Evolutionary conservation across 37 sponge, comb jelly and placozoan genomes (phyloP).

Genomic region (Geodia barretti): DNA sequence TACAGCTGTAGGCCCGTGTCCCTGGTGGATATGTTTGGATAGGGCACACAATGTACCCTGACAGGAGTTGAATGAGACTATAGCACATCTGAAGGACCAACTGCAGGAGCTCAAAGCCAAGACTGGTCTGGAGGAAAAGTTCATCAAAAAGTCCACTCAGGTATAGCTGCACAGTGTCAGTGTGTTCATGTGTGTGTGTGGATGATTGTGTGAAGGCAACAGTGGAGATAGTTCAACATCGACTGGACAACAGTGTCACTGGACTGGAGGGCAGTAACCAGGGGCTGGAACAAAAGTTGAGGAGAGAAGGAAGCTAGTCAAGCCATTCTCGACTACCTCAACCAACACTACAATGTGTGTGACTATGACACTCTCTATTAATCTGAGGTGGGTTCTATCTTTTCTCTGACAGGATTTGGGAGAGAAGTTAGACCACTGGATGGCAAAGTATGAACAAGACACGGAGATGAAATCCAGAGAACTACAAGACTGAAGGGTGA

Average conservation of each 20-base stretch:
- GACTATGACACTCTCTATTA: neutral
- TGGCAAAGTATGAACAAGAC: constrained; percentile 90
- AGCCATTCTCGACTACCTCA: constrained; percentile 68
- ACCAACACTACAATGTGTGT: constrained; percentile 71
- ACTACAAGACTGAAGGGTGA: constrained; percentile 73
- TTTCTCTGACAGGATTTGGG: constrained; percentile 58
- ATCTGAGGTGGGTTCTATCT: neutral
- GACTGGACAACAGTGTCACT: constrained; percentile 18
- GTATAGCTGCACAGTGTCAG: constrained; percentile 28
- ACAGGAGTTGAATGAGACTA: constrained; percentile 83
- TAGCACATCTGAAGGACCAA: constrained; percentile 93
- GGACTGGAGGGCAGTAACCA: constrained; percentile 54
- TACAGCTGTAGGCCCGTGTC: too few species aligned
- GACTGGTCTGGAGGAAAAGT: constrained; percentile 66
- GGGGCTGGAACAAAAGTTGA: constrained; percentile 57
- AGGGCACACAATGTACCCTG: neutral
- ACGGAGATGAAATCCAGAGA: constrained; percentile 69
- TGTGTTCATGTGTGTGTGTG: neutral
- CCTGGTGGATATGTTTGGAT: too few species aligned
- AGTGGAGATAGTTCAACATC: constrained; percentile 66
- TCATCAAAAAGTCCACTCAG: constrained; percentile 81
- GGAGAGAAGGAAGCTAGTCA: constrained; percentile 81
- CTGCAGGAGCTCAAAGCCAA: constrained; percentile 79
- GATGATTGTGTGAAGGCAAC: constrained; percentile 23
- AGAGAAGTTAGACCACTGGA: constrained; percentile 91